Evolutionary conservation across 2,797 vertebrate genomes (phyloP).

Genomic region (Cyprinodon diabolis): DNA sequence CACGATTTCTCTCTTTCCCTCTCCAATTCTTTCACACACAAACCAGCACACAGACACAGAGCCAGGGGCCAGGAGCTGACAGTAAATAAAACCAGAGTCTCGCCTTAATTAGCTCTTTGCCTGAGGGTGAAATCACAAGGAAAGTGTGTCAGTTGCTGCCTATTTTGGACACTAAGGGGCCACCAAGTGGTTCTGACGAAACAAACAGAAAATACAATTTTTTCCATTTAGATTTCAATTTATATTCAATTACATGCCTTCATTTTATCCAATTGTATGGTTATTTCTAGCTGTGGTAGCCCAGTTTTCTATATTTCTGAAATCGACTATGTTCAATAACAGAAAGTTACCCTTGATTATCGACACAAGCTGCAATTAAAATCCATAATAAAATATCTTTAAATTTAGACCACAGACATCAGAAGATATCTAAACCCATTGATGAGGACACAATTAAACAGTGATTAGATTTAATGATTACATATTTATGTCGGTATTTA

Average conservation of each 20-base stretch:
- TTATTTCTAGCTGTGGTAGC: constrained; percentile 9
- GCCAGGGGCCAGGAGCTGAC: constrained; percentile 70
- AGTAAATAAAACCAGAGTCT: constrained; percentile 78
- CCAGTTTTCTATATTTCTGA: constrained; percentile 13
- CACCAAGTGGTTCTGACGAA: constrained; percentile 46
- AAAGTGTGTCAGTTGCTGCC: constrained; percentile 78
- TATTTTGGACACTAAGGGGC: constrained; percentile 63
- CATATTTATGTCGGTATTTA: constrained; percentile 39
- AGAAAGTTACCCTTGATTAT: constrained; percentile 9
- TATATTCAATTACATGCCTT: constrained; percentile 11
- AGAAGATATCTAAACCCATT: constrained; percentile 48
- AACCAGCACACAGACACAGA: constrained; percentile 29
- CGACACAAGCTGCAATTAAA: constrained; percentile 44
- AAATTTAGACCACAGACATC: constrained; percentile 48
- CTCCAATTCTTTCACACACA: constrained; percentile 1
- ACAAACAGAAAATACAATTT: constrained; percentile 37
- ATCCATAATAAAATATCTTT: constrained; percentile 24
- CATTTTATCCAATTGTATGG: constrained; percentile 13
- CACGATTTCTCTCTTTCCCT: constrained; percentile 18
- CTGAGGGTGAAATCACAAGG: constrained; percentile 67
- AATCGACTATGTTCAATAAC: constrained; percentile 9
- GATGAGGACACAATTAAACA: constrained; percentile 55
- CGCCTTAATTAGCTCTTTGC: constrained; percentile 78
- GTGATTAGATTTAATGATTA: constrained; percentile 67
- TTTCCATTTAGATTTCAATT: constrained; percentile 16